Percentiles rank a stretch among this genome's conserved stretches.
These are phyloP conservation scores for Acropora tenuis DNA, from an alignment of 64 coral and sea anemone species.

Conservation along the genomic window DNA sequence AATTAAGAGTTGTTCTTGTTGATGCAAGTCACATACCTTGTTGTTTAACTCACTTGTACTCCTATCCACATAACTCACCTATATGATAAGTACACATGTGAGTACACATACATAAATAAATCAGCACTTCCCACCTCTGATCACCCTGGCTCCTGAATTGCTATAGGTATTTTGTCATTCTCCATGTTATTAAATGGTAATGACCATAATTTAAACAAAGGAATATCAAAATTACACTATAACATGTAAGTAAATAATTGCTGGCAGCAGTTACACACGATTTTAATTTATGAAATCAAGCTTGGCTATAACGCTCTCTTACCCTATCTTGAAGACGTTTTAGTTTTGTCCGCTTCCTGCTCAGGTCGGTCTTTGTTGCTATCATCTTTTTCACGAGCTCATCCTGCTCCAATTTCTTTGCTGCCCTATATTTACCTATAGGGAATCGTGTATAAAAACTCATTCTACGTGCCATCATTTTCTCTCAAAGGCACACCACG, in stretches of 20 bases:
- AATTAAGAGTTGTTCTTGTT: constrained; percentile 2
- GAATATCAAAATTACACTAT: too few species aligned
- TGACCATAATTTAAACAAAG: too few species aligned
- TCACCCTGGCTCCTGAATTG: too few species aligned
- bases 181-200: too few species aligned
- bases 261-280: too few species aligned
- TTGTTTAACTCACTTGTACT: constrained; percentile 20
- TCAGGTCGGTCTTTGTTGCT: constrained; percentile 33
- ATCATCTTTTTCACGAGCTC: constrained; percentile 30
- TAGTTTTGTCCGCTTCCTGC: constrained; percentile 30
- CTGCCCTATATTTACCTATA: constrained; percentile 41
- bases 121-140: constrained; percentile 14
- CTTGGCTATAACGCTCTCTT: too few species aligned
- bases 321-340: constrained; percentile 51
- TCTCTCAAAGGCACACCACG: constrained; percentile 28
- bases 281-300: too few species aligned
- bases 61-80: constrained; percentile 6
- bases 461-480: constrained; percentile 38
- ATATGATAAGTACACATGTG: constrained; percentile 26
- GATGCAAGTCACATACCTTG: background rate
- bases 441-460: constrained; percentile 36
- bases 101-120: constrained; percentile 36
- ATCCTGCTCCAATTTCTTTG: constrained; percentile 26
- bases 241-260: too few species aligned
- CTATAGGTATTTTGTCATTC: too few species aligned